Percentiles rank a stretch among this genome's conserved stretches.
phyloP scores from a whole-genome alignment of 2,113 vertebrate species.

The Sitta europaea region DNA sequence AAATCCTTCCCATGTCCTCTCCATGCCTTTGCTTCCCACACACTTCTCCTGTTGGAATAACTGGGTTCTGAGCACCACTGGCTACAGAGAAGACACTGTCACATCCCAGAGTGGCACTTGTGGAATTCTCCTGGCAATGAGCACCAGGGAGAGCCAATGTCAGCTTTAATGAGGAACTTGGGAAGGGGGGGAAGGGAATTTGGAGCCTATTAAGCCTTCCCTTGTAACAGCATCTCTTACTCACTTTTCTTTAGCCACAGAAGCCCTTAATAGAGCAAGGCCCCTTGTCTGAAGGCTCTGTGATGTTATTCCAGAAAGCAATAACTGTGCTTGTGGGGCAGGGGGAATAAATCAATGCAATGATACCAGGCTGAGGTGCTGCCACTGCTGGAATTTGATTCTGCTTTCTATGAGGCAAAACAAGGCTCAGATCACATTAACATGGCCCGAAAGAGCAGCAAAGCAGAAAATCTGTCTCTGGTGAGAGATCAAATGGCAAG shows the following conservation, averaged over 20 bases:
- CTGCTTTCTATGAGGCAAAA: slow-evolving; percentile 8
- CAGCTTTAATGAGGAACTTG: neutral
- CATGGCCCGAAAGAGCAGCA: neutral
- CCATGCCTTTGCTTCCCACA: neutral
- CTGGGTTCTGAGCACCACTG: neutral
- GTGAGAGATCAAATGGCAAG: slow-evolving; percentile 6
- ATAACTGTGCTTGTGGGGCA: neutral
- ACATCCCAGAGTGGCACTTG: neutral
- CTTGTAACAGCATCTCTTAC: neutral
- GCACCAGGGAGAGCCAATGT: neutral
- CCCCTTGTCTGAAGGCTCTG: neutral
- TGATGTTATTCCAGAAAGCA: neutral
- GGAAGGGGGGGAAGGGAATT: neutral
- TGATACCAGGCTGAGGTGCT: neutral
- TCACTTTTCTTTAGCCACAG: neutral
- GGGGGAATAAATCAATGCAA: slow-evolving; percentile 41
- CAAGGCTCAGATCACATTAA: slow-evolving; percentile 23
- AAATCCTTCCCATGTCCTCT: neutral
- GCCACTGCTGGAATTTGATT: slow-evolving; percentile 18
- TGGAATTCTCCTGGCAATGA: neutral
- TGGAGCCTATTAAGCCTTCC: neutral
- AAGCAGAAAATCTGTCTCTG: slow-evolving; percentile 9
- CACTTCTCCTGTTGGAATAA: neutral
- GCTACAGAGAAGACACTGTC: neutral
- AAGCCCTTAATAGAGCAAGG: neutral